Evolutionary conservation across 2,888 invertebrate species (phyloP), one percentile per base, ranked within the genome.

Genomic region (Dasypogon diadema): DNA sequence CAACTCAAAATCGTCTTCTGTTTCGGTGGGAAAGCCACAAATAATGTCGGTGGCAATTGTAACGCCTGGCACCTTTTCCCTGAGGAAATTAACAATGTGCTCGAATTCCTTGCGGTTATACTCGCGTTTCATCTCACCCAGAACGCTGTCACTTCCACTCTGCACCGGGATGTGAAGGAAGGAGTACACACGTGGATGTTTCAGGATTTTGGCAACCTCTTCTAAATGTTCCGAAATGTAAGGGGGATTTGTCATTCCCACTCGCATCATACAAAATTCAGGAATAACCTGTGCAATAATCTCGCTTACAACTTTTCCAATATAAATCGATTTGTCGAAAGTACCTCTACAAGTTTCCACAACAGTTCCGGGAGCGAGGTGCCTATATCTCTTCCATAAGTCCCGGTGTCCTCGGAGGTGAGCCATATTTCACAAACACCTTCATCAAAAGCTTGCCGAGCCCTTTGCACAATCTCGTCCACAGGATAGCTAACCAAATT

Each of bases 181-280:
- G 77, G 95, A 91, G 83, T 99, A 99, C 0, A 99, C 98, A 76
- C 93, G 87, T 0, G 96, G 95, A 85, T 98, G 96, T 70, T 89
- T 88, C 85, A 99, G 89, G 79, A 98, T 94, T 82, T 91, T 90
- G 0, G 96, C 92, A 74, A 99, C 94, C 83, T 96, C 94, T 85
- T 93, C 92, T 21, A 99, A 87, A 84, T 99, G 97, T 81, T 99
- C 97, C 75, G 98, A 87, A 76, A 99, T 99, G 84, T 99, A 99
- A 0, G 99, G 99, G 0, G 99, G 99, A 88, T 99, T 99, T 65
- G 98, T 99, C 97, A 99, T 99, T 12, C 99, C 99, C 30, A 98
- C 89, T 60, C 98, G 89, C 82, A 97, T 88, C 85, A 93, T 90
- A 80, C 94, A 94, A 5, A 92, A 92, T 48, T 90, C 86, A 0